Evolutionary conservation across 2,888 invertebrate genomes (phyloP).

Genomic region (Metacarcinus magister): DNA sequence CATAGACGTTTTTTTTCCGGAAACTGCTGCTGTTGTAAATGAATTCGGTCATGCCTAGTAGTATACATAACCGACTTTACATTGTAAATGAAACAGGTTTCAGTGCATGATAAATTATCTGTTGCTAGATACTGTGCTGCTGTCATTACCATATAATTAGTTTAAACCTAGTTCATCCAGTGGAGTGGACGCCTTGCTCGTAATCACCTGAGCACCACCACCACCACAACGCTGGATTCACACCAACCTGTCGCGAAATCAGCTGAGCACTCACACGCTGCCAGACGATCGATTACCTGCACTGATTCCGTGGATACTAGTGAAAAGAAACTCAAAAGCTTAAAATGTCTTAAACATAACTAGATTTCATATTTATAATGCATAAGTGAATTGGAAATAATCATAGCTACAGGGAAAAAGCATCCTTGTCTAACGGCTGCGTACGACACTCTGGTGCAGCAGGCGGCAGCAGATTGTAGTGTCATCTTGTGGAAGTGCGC

Average conservation of each 20-base stretch:
- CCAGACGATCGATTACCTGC: slow-evolving; percentile 10
- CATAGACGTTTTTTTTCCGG: not conserved
- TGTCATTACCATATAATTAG: not conserved
- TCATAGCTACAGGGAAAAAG: not conserved
- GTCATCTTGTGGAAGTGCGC: slow-evolving; percentile 74
- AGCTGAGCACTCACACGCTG: slow-evolving; percentile 68
- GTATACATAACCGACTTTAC: not conserved
- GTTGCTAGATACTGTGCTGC: not conserved
- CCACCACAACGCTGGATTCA: slow-evolving; percentile 51
- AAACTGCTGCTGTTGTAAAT: not conserved
- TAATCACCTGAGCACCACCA: slow-evolving; percentile 27
- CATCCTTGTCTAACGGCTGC: not conserved
- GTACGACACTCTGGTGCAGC: slow-evolving; percentile 57
- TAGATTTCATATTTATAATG: not conserved
- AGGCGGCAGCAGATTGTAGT: slow-evolving; percentile 70
- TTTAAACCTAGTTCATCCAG: not conserved
- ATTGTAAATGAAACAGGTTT: not conserved
- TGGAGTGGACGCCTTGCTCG: not conserved
- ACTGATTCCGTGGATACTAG: not conserved
- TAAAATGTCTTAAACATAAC: not conserved
- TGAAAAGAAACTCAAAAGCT: not conserved
- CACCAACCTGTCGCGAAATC: slow-evolving; percentile 74
- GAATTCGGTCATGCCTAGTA: not conserved
- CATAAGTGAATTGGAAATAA: not conserved
- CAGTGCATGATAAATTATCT: not conserved